Base-by-base conservation (phyloP, 2,113 vertebrate genomes). In the Silurus meridionalis region DNA sequence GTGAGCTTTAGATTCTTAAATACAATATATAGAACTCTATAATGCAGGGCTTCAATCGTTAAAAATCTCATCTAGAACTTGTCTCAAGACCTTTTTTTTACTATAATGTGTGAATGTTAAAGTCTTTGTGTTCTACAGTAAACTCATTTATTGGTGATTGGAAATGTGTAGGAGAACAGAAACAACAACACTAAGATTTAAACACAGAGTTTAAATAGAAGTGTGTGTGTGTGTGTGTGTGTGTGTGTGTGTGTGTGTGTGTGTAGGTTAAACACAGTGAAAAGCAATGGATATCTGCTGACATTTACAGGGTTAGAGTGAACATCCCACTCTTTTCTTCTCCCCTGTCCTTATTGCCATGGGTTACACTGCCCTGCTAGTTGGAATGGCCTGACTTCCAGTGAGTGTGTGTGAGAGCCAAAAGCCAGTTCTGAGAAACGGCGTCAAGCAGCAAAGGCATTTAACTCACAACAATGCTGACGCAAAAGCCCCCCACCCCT, bases 241-340 rank as follows among this genome's bases (percentile, higher is more conserved):
- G 64, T 67, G 64, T 67, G 64, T 28, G 69, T 71, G 69, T 72
- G 80, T 83, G 61, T 77, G 80, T 74, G 63, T 72, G 64, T 80
- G 88, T 88, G 91, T 90, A 93, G 92, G 90, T 90, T 92, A 91
- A 93, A 93, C 90, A 92, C 87, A 93, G 89, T 92, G 90, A 92
- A 93, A 93, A 92, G 93, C 90, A 91, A 91, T 88, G 53, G 83
- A 86, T 92, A 86, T 88, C 83, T 75, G 28, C 86, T 94, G 94
- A 95, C 94, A 94, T 95, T 95, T 94, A 94, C 92, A 93, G 90
- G 93, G 93, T 91, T 88, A 61, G 58, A 81, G 83, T 79, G 84
- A 89, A 87, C 88, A 77, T 90, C 90, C 64, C 86, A 77, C 87
- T 82, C 84, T 77, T 88, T 84, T 89, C 83, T 86, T 87, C 83